Evolutionary conservation across 1,140 invertebrate genomes (phyloP).

Genomic region (Teleopsis dalmanni): DNA sequence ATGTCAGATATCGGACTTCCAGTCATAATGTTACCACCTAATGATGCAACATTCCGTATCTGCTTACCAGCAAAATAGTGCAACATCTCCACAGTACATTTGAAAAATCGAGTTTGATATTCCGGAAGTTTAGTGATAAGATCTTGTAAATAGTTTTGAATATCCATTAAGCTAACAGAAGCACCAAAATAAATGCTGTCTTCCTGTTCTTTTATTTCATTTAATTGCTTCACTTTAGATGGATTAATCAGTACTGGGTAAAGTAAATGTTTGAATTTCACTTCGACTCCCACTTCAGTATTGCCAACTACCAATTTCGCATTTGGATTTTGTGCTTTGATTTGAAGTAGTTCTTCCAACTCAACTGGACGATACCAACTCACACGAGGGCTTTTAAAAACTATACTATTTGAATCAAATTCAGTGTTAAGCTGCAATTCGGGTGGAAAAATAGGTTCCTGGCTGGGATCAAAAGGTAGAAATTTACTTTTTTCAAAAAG

Average conservation of each 20-base stretch:
- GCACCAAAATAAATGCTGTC: constrained; percentile 67
- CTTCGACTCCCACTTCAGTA: constrained; percentile 89
- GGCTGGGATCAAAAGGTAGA: constrained; percentile 68
- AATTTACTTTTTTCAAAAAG: constrained; percentile 64
- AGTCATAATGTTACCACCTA: constrained; percentile 91
- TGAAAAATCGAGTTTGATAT: constrained; percentile 63
- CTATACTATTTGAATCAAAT: constrained; percentile 58
- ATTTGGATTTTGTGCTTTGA: constrained; percentile 66
- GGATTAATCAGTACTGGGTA: constrained; percentile 80
- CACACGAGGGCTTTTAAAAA: constrained; percentile 60
- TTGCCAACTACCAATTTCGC: constrained; percentile 91
- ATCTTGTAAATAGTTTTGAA: constrained; percentile 56
- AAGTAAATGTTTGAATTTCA: constrained; percentile 78
- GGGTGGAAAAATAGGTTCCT: constrained; percentile 92
- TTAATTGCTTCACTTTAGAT: constrained; percentile 62
- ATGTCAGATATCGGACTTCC: constrained; percentile 94
- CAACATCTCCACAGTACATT: constrained; percentile 74
- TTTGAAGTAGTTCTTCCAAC: constrained; percentile 58
- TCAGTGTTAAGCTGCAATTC: constrained; percentile 65
- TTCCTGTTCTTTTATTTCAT: constrained; percentile 48
- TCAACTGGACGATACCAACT: constrained; percentile 74
- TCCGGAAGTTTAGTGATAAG: constrained; percentile 52
- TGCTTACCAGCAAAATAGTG: constrained; percentile 93
- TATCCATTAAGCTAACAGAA: constrained; percentile 66
- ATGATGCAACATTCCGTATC: constrained; percentile 72